Percentiles rank a stretch among this genome's conserved stretches.
These are phyloP conservation scores for Conops quadrifasciatus DNA, from an alignment of 2,888 invertebrate species.

Conservation along the genomic window DNA sequence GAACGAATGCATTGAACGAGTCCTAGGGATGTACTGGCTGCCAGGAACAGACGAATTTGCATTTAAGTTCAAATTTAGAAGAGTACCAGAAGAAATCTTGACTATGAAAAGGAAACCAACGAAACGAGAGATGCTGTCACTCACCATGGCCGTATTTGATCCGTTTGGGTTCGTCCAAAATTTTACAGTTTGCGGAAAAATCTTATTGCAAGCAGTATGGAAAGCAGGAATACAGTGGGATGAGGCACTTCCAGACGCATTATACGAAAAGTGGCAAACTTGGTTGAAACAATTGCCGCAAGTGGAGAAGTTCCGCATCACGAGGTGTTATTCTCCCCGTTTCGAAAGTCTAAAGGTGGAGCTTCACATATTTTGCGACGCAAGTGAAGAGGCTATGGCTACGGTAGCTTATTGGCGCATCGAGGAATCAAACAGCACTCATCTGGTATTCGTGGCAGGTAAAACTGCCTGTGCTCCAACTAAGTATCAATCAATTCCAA, in stretches of 20 bases:
- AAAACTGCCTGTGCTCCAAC: conserved; percentile 7
- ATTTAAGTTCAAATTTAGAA: conserved; percentile 35
- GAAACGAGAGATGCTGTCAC: conserved; percentile 36
- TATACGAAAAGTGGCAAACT: conserved; percentile 29
- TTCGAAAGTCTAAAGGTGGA: conserved; percentile 28
- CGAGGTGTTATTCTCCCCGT: conserved; percentile 33
- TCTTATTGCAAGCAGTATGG: conserved; percentile 39
- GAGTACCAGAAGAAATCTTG: conserved; percentile 30
- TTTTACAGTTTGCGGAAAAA: conserved; percentile 35
- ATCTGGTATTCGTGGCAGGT: not conserved
- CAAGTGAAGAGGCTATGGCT: conserved; percentile 14
- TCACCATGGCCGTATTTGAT: conserved; percentile 37
- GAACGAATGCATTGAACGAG: not conserved
- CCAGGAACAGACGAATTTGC: conserved; percentile 16
- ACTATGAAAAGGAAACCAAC: conserved; percentile 32
- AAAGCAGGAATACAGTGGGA: conserved; percentile 36
- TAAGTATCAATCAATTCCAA: conserved; percentile 6
- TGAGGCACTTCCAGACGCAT: conserved; percentile 34
- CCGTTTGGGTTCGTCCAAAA: conserved; percentile 31
- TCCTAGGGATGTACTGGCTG: conserved; percentile 38
- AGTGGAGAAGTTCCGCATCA: conserved; percentile 32
- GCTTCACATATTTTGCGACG: conserved; percentile 18
- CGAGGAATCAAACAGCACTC: not conserved
- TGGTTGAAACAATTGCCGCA: conserved; percentile 20
- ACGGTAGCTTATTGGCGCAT: conserved; percentile 14